Evolutionary conservation across 2,888 invertebrate species (phyloP), one percentile per base, ranked within the genome.

Genomic region (Margaritifera margaritifera): DNA sequence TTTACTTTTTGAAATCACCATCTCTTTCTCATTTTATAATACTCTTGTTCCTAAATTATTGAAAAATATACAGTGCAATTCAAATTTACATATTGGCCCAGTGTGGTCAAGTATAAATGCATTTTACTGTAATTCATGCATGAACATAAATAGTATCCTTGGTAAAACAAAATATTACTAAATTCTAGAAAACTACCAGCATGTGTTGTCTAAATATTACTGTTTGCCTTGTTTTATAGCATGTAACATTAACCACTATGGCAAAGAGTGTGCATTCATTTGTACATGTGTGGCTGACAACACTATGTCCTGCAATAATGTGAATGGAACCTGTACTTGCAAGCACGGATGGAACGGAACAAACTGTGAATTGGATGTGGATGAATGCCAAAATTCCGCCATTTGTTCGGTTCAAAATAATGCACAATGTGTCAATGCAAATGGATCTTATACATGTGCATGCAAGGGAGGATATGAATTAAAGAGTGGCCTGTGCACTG

Each of bases 281-380:
- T 76, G 76, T 61, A 31, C 64, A 8, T 79, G 77, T 65, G 59
- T 57, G 0, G 27, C 50, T 2, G 62, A 63, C 2, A 77, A 79
- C 59, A 70, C 77, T 51, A 31, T 58, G 1, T 60, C 60, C 22
- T 79, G 79, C 59, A 52, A 75, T 54, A 65, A 69, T 11, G 72
- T 72, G 1, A 62, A 68, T 56, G 79, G 79, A 5, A 31, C 56
- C 6, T 79, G 79, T 56, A 67, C 64, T 8, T 79, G 79, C 54
- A 69, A 64, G 18, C 22, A 27, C 5, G 75, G 74, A 19, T 79
- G 79, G 77, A 56, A 20, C 2, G 79, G 75, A 22, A 60, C 15
- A 8, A 74, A 55, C 24, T 79, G 79, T 53, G 55, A 60, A 8
- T 57, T 18, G 3, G 77, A 79, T 55, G 62, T 77, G 11, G 42